phyloP scores from a whole-genome alignment of 2,113 vertebrate genomes.

The Narcine bancroftii region DNA sequence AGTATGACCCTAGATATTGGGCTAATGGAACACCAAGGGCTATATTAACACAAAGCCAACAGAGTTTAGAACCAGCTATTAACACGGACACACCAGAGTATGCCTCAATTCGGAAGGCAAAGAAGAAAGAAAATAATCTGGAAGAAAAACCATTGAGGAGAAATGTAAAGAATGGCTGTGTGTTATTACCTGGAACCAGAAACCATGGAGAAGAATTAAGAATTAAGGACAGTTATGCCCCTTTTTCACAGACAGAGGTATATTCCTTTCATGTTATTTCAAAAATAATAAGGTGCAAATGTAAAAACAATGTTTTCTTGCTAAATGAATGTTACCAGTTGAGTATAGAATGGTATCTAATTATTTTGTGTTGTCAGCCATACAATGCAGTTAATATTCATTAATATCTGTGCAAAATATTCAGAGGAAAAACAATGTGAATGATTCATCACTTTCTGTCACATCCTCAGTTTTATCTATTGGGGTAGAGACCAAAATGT shows the following conservation, averaged over 20 bases:
- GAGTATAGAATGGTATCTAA: neutral
- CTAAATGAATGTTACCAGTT: neutral
- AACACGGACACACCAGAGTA: neutral
- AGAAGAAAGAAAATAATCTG: neutral
- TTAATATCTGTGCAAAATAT: too few species aligned
- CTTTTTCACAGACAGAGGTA: neutral
- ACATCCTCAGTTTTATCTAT: neutral
- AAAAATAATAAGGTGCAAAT: neutral
- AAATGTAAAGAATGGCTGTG: neutral
- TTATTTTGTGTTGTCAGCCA: neutral
- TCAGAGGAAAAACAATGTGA: neutral
- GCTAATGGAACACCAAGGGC: neutral
- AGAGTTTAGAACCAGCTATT: neutral
- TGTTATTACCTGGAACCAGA: neutral
- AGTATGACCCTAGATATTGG: neutral
- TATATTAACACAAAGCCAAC: neutral
- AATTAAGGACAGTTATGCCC: neutral
- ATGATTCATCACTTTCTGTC: neutral
- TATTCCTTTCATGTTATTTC: neutral
- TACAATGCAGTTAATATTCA: neutral
- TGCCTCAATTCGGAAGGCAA: conserved; percentile 27
- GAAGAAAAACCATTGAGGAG: neutral
- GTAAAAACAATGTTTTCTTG: neutral
- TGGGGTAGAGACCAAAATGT: neutral
- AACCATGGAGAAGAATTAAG: neutral